Base-by-base conservation (phyloP, 2,888 invertebrate genomes). In the Steinernema hermaphroditum region DNA sequence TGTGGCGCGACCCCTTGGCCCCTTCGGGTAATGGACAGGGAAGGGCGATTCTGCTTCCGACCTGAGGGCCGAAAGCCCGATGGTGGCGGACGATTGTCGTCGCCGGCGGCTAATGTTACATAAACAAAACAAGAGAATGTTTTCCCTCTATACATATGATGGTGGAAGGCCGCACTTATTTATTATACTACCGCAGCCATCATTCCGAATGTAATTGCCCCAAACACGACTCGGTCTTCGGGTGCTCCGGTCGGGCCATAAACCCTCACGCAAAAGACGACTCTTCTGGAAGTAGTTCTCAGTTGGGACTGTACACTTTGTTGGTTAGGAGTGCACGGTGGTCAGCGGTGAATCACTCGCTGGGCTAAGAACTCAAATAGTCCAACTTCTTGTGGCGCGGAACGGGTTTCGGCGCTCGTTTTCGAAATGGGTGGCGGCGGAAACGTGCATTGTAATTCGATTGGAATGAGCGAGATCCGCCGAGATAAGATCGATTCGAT, bases 381-480 rank as follows among this genome's bases (percentile, higher is more conserved):
- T 50, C 24, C 22, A 24, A 24, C 22, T 50, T 6, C 27, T 62
- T 34, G 27, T 32, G 62, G 46, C 29, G 22, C 12, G 32, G 32
- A 62, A 62, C 62, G 62, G 62, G 62, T 62, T 62, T n/a, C 32
- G 22, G 2, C 54, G 24, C 54, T 54, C 22, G 62, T 62, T 62
- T 50, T 62, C 62, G 62, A 62, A 62, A 62, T 62, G 62, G 62
- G 62, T 62, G 62, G 62, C 46, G 46, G 46, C 62, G 62, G 62
- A 62, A 62, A 62, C 62, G 62, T 62, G 62, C 62, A 62, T 62
- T 62, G 62, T 62, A 62, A 62, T 62, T 62, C 27, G 62, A 62
- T 62, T 62, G 62, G 62, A 62, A 62, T 62, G 62, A 54, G 54
- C n/a, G 27, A 62, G 62, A 62, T 62, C 62, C 62, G 62, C 32